Evolutionary conservation across 2,797 vertebrate genomes (phyloP).

Genomic region (Phoebastria nigripes): DNA sequence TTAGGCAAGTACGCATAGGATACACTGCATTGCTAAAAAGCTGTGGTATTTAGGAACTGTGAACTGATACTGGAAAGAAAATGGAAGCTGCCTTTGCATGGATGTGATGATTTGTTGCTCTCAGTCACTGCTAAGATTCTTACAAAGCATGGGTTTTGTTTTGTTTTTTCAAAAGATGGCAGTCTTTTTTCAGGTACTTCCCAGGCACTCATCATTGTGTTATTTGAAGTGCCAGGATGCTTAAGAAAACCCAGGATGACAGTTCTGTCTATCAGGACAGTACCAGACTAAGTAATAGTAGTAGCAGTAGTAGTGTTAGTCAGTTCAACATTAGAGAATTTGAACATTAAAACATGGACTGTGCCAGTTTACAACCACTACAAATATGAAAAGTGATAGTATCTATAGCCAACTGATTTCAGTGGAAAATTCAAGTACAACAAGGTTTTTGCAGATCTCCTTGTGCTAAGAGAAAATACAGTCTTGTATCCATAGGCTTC

Average conservation of each 20-base stretch:
- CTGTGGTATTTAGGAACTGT: neutral
- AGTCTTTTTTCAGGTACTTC: neutral
- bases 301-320: neutral
- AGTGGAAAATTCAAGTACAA: neutral
- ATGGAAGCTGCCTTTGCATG: neutral
- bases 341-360: neutral
- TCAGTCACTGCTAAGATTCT: neutral
- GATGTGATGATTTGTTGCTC: neutral
- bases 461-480: neutral
- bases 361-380: neutral
- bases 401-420: neutral
- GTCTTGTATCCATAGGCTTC: neutral
- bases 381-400: neutral
- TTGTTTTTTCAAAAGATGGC: neutral
- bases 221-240: neutral
- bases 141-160: neutral
- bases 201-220: neutral
- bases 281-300: neutral
- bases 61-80: neutral
- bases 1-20: neutral
- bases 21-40: neutral
- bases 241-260: neutral
- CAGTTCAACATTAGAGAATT: neutral
- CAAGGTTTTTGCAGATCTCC: neutral
- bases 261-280: neutral